Evolutionary conservation across 64 coral and sea anemone species (phyloP), one percentile per base, ranked within the genome.

Genomic region (Orbicella faveolata): DNA sequence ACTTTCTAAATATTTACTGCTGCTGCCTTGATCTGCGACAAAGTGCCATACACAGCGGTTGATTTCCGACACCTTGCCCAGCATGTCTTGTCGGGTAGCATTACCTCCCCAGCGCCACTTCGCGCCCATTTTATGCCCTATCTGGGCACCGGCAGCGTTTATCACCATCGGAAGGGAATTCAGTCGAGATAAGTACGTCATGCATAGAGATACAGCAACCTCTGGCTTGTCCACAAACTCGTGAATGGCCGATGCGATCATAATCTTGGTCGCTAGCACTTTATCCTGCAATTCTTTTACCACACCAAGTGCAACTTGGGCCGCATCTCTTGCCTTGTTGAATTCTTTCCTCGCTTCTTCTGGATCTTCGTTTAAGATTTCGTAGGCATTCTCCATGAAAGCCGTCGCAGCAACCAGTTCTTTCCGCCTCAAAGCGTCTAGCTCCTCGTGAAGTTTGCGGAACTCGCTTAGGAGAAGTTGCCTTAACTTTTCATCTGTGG

Each of bases 331-430:
- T 4, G 96, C 96, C 73, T 99, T 99, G 48, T 89, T 99, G 34
- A 99, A 99, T 66, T 99, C 96, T 80, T 96, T 99, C 52, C 88
- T 84, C 61, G 96, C 96, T 95, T 99, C 96, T 54, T 34, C 77
- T 15, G 55, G 48, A 76, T 99, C 96, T 75, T 91, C 91, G 34
- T 93, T 87, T 13, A 95, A 81, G 35, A 99, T 84, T 84, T 96
- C 94, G 72, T 99, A 99, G 35, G 94, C 96, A 86, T 99, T 99
- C 65, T 99, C 96, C 96, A 99, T 99, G 35, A 99, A 99, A 4
- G 96, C 88, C 12, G 87, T 70, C 35, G 96, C 96, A 68, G 91
- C 96, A 36, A 99, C 80, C 19, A 99, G 91, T 37, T 99, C 96
- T 91, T 99, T 99, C 66, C 96, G 87, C 36, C 96, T 92, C 13